Evolutionary conservation across 2,113 vertebrate species (phyloP).

Genomic region (Melozone crissalis): DNA sequence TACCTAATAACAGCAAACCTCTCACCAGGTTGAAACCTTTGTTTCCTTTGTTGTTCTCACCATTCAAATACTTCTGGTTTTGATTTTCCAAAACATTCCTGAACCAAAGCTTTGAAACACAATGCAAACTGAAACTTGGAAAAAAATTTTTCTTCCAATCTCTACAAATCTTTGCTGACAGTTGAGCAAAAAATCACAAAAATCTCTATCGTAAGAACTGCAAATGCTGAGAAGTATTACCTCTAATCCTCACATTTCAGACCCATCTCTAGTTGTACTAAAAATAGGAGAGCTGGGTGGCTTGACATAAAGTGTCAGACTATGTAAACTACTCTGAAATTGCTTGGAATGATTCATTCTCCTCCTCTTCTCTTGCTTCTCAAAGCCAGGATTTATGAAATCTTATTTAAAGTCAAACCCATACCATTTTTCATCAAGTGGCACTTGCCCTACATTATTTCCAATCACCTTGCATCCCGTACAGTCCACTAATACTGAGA

Average conservation of each 20-base stretch:
- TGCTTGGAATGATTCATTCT: constrained; percentile 28
- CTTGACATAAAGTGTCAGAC: constrained; percentile 6
- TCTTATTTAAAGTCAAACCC: constrained; percentile 10
- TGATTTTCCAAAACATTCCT: not conserved
- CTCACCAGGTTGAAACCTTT: not conserved
- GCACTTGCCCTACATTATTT: not conserved
- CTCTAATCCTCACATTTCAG: not conserved
- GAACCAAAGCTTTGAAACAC: not conserved
- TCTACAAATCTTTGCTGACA: constrained; percentile 4
- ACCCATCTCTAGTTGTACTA: not conserved
- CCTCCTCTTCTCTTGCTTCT: not conserved
- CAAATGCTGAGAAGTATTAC: constrained; percentile 2
- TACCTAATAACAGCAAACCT: not conserved
- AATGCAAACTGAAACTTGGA: not conserved
- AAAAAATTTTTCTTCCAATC: not conserved
- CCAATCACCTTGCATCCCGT: not conserved
- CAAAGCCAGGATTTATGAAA: not conserved
- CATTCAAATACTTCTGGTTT: not conserved
- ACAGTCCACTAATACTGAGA: not conserved
- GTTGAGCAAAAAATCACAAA: constrained; percentile 12
- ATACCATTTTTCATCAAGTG: not conserved
- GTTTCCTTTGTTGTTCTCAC: not conserved
- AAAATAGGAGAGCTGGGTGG: constrained; percentile 4
- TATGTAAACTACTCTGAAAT: constrained; percentile 32
- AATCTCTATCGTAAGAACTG: not conserved